Base-by-base conservation (phyloP, 2,113 vertebrate species). In the Phyllostomus discolor region DNA sequence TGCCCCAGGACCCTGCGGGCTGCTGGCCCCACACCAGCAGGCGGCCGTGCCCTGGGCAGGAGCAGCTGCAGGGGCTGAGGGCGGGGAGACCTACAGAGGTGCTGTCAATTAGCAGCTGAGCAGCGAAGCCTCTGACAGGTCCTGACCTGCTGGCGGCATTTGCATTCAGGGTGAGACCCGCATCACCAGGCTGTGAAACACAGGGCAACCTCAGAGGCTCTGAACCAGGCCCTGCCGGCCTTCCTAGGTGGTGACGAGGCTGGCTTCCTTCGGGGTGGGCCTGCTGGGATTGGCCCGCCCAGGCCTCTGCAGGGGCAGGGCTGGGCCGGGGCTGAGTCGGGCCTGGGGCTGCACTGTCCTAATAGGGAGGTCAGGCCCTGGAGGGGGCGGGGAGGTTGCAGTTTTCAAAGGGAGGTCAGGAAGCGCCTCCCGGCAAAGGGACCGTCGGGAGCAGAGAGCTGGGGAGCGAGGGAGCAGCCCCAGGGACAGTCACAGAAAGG, bases 21-120 rank as follows among this genome's bases (percentile, higher is more conserved):
- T 89, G 48, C 33, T 20, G 48, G 8, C 22, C 22, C 35, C 54
- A 10, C 12, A 0, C 19, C 12, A 35, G 52, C 0, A 0, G 9
- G 43, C 2, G 19, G 83, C 24, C 0, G 0, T 7, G 15, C 62
- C 19, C 17, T 1, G 9, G 41, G 48, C n/a, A 2, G 69, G 31
- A n/a, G 69, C 57, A 17, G 46, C 70, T n/a, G 52, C 0, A 0
- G 66, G 59, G 35, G 78, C 86, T 41, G 70, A 41, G 92, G 76
- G 57, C 20, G 19, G 78, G 46, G 64, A 24, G 11, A 33, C 54
- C 75, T 14, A 17, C 35, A 7, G 76, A 26, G 19, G 38, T 8
- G 72, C 73, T 10, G 75, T 79, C n/a, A 8, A 72, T 91, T 62
- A 95, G 82, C 93, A 92, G 95, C 92, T 64, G 73, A 28, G 5